Evolutionary conservation across 2,113 vertebrate genomes (phyloP).

Genomic region (Romanogobio albipinnatus): DNA sequence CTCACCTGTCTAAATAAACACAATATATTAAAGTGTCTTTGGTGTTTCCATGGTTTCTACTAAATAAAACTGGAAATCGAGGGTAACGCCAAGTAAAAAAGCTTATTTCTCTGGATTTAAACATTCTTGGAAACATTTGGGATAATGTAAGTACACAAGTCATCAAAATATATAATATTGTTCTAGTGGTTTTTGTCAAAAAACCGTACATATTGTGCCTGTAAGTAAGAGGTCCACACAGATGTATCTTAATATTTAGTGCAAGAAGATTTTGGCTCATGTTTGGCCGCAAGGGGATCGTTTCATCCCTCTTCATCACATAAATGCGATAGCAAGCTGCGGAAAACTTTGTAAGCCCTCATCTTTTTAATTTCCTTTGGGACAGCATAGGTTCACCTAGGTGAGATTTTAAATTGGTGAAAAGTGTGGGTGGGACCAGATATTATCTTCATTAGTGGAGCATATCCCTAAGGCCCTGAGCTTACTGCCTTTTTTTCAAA

Average conservation of each 20-base stretch:
- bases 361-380: slow-evolving; percentile 49
- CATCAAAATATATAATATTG: too few species aligned
- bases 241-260: not conserved
- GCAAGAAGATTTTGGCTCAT: not conserved
- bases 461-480: slow-evolving; percentile 15
- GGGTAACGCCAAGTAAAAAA: too few species aligned
- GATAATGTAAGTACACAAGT: too few species aligned
- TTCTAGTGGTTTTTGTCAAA: too few species aligned
- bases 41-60: too few species aligned
- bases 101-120: too few species aligned
- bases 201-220: too few species aligned
- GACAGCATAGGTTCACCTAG: not conserved
- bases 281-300: not conserved
- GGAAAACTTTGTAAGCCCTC: not conserved
- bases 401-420: slow-evolving; percentile 35
- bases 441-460: slow-evolving; percentile 38
- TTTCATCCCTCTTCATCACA: not conserved
- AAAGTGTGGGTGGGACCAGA: slow-evolving; percentile 8
- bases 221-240: not conserved
- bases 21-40: too few species aligned
- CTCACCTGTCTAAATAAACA: too few species aligned
- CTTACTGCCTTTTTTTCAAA: not conserved
- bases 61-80: too few species aligned
- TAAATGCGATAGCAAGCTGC: not conserved
- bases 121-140: too few species aligned